Evolutionary conservation across 2,797 vertebrate species (phyloP), one percentile per base, ranked within the genome.

Genomic region (Glossophaga mutica): DNA sequence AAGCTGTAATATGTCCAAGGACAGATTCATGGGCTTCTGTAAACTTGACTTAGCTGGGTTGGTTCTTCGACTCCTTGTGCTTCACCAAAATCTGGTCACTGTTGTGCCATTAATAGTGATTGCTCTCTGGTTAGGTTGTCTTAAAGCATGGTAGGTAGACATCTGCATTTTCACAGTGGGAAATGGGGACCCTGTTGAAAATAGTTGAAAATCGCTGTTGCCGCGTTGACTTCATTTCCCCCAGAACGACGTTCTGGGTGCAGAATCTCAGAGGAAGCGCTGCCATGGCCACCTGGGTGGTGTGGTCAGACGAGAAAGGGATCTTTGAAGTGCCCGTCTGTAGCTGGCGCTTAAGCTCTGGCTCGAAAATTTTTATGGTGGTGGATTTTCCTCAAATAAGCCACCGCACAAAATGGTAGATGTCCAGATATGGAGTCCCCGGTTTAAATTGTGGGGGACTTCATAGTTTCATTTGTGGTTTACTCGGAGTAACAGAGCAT

Each of bases 281-380:
- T 7, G 9, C 3, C n/a, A 3, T 34, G 24, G 5, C 16, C 34
- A 0, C 11, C 1, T 24, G 5, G 9, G 39, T 11, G 3, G 4
- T 34, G 9, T 24, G 21, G 9, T 26, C 39, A 3, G 12, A 7
- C 6, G 2, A 0, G 24, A 44, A 16, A 4, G 46, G 3, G 67
- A 48, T 46, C 44, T 46, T 24, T 2, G 29, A 48, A 46, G 44
- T 32, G 44, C 10, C 9, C 19, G 29, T 18, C 2, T 4, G 14
- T 5, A 59, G 55, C 70, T 73, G 39, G 6, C 1, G 24, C 15
- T 44, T 15, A 3, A 24, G 12, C 24, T 12, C 3, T 19, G 9
- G 1, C 22, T 42, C 16, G 39, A 44, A 44, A 26, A 14, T 26
- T 42, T 42, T 12, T 24, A 15, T 44, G 39, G 24, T 44, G 12